Conservation (phyloP, 2,888 invertebrate species). For the Campoplex nolae region DNA sequence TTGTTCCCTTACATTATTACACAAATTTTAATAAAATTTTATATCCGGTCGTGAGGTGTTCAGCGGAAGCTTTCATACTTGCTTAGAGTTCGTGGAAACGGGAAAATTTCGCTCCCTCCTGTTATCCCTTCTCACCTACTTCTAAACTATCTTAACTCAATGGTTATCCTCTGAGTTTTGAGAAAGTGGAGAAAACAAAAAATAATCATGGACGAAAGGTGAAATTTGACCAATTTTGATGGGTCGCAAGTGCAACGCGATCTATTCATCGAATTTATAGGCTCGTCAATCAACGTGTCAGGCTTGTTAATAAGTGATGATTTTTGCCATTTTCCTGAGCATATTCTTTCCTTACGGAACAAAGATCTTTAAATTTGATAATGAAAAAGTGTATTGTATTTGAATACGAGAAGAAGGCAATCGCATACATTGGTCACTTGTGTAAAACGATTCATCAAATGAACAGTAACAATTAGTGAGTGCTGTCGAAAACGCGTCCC, state of each 20-base stretch:
- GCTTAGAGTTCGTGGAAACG: neutral
- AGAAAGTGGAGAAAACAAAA: neutral
- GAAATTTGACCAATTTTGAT: slow-evolving; percentile 24
- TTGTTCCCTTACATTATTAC: neutral
- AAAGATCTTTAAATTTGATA: neutral
- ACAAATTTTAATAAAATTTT: neutral
- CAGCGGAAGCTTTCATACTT: neutral
- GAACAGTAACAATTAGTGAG: neutral
- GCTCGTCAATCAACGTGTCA: slow-evolving; percentile 1
- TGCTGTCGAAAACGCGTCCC: neutral
- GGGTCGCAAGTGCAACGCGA: slow-evolving; percentile 25
- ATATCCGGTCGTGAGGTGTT: neutral
- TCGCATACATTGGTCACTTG: neutral
- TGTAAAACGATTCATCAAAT: neutral
- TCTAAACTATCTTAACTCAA: neutral
- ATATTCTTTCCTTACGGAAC: neutral
- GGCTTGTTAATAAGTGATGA: neutral
- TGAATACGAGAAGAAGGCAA: neutral
- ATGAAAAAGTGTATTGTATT: slow-evolving; percentile 9
- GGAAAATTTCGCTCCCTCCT: neutral
- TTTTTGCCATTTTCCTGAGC: neutral
- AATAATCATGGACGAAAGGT: slow-evolving; percentile 19
- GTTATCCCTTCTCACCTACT: neutral
- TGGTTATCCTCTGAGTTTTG: neutral
- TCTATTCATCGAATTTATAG: slow-evolving; percentile 23